Conservation (phyloP, 2,888 invertebrate species). For the Muscina levida region DNA sequence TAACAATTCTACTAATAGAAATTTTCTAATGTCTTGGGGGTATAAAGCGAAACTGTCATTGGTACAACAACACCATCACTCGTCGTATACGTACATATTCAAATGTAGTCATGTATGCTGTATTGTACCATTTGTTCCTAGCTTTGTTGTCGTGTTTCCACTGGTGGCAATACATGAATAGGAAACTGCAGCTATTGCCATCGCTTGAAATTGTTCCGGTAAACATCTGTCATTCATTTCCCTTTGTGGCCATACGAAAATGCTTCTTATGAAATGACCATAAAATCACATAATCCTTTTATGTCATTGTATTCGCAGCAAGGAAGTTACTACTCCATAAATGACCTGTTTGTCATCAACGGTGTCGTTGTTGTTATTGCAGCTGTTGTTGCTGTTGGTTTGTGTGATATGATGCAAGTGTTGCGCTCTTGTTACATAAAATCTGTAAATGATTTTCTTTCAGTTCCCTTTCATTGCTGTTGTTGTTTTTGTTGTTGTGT, state of each 20-base stretch:
- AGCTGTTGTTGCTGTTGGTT: not conserved
- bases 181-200: conserved; percentile 17
- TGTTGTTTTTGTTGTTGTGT: not conserved
- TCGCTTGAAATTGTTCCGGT: conserved; percentile 9
- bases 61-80: too few relatives aligned
- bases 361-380: not conserved
- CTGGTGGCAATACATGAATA: not conserved
- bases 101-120: too few relatives aligned
- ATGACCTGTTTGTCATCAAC: conserved; percentile 28
- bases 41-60: too few relatives aligned
- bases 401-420: conserved; percentile 4
- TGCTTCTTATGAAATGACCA: conserved; percentile 22
- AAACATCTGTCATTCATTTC: conserved; percentile 30
- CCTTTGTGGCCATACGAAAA: conserved; percentile 34
- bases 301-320: conserved; percentile 13
- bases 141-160: too few relatives aligned
- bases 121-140: too few relatives aligned
- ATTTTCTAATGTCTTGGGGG: too few relatives aligned
- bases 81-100: too few relatives aligned
- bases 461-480: not conserved
- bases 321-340: conserved; percentile 51
- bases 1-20: too few relatives aligned
- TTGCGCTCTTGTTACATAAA: not conserved
- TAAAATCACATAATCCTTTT: conserved; percentile 41
- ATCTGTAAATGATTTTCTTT: conserved; percentile 34